phyloP scores from a whole-genome alignment of 2,797 vertebrate genomes.

The Pantherophis vulpinus region DNA sequence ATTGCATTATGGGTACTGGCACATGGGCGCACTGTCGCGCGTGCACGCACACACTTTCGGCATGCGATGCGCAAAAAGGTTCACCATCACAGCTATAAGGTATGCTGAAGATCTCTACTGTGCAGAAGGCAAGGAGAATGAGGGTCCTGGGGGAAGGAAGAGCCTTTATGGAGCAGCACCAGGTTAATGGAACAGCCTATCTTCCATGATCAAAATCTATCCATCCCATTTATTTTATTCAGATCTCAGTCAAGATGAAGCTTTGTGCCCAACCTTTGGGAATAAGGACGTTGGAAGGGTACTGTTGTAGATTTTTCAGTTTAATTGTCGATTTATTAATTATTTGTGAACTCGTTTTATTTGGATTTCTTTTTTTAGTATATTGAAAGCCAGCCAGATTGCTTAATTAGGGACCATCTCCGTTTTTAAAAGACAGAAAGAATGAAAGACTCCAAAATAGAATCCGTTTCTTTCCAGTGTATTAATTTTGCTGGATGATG shows the following conservation, averaged over 20 bases:
- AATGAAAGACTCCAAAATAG: neutral
- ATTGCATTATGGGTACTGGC: too few species aligned
- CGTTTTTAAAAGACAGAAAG: neutral
- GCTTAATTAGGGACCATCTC: neutral
- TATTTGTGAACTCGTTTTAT: neutral
- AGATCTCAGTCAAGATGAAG: neutral
- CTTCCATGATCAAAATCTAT: neutral
- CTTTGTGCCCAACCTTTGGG: neutral
- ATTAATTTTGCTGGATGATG: neutral
- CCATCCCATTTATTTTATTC: neutral
- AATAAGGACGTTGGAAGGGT: neutral
- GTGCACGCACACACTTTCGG: too few species aligned
- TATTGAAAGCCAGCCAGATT: neutral
- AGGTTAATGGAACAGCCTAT: neutral
- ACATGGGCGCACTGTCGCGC: too few species aligned
- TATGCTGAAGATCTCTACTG: neutral
- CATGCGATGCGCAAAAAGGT: too few species aligned
- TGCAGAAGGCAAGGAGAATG: neutral
- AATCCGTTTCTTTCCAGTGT: neutral
- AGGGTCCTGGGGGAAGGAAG: too few species aligned
- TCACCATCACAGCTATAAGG: too few species aligned
- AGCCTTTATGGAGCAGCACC: neutral
- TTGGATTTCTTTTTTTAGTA: neutral
- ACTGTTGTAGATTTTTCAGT: neutral
- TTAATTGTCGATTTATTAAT: neutral